These are phyloP conservation scores for Ormyrus labotus DNA, from an alignment of 2,888 invertebrate species.

Conservation along the genomic window DNA sequence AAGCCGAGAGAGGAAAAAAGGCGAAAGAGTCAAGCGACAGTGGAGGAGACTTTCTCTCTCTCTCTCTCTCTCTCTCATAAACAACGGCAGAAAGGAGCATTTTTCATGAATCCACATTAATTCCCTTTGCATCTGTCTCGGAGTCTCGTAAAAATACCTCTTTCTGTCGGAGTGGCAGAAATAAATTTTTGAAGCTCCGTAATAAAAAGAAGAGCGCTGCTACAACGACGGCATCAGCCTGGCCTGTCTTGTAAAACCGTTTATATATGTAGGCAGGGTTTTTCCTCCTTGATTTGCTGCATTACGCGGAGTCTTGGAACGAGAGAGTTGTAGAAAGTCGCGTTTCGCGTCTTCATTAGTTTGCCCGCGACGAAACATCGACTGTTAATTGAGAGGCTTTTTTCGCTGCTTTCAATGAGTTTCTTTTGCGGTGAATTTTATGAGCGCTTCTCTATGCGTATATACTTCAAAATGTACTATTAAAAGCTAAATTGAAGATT, in stretches of 20 bases:
- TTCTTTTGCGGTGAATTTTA: too few relatives aligned
- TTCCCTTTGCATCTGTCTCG: conserved; percentile 31
- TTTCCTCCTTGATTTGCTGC: neutral
- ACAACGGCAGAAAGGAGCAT: conserved; percentile 14
- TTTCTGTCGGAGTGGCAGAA: neutral
- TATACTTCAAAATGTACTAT: too few relatives aligned
- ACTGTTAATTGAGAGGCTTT: too few relatives aligned
- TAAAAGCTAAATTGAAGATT: too few relatives aligned
- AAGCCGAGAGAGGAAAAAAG: too few relatives aligned
- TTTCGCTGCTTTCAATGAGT: too few relatives aligned
- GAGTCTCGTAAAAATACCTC: too few relatives aligned
- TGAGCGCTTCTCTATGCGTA: too few relatives aligned
- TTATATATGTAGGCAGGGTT: neutral
- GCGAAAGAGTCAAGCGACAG: too few relatives aligned
- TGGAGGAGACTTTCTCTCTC: neutral
- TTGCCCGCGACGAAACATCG: too few relatives aligned
- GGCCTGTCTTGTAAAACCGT: neutral
- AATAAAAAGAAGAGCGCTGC: conserved; percentile 15
- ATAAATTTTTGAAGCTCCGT: conserved; percentile 45
- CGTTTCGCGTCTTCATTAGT: too few relatives aligned
- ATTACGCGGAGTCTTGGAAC: neutral
- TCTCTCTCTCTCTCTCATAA: neutral
- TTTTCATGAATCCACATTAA: conserved; percentile 27
- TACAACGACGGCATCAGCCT: too few relatives aligned
- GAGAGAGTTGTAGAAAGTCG: neutral